These are phyloP conservation scores for Mirounga angustirostris DNA, from an alignment of 2,113 vertebrate genomes.

Conservation along the genomic window DNA sequence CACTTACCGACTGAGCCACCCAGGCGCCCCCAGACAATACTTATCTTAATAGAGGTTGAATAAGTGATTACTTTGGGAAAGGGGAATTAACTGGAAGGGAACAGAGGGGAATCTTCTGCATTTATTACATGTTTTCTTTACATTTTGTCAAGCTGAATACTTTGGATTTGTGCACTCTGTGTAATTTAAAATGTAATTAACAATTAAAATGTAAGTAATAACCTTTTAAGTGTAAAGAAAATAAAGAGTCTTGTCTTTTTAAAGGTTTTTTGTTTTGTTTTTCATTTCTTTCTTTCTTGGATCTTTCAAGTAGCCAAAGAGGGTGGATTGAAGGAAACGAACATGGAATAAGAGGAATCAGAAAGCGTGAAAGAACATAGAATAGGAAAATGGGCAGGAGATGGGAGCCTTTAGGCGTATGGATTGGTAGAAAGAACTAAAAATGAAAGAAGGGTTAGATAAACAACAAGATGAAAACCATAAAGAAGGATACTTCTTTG, in stretches of 20 bases:
- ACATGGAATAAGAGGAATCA: neutral
- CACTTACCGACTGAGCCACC: too few relatives aligned
- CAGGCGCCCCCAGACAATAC: neutral
- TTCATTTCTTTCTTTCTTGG: neutral
- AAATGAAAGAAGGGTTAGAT: neutral
- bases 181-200: constrained; percentile 34
- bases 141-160: neutral
- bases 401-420: neutral
- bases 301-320: neutral
- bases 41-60: neutral
- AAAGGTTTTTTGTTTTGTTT: neutral
- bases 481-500: neutral
- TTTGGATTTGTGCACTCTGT: neutral
- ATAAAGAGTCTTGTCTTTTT: neutral
- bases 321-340: neutral
- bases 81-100: neutral
- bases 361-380: neutral
- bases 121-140: constrained; percentile 27
- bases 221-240: neutral
- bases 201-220: neutral
- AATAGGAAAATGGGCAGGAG: neutral
- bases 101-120: neutral
- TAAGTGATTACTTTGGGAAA: neutral
- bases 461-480: neutral
- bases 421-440: neutral